These are phyloP conservation scores for Beaufortia kweichowensis DNA, from an alignment of 2,113 vertebrate genomes.

Conservation along the genomic window DNA sequence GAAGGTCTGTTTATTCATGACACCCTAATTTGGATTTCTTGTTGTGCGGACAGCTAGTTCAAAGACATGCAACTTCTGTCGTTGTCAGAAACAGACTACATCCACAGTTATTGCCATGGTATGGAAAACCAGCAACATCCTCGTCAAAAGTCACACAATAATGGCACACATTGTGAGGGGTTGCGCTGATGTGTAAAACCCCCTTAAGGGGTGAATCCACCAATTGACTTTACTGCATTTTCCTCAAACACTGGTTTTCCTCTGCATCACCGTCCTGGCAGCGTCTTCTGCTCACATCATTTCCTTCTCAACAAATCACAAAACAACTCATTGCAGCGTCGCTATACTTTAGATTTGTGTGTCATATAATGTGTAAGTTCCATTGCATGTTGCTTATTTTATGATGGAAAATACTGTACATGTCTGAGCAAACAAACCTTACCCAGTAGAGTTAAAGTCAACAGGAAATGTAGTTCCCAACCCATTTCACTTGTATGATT, in stretches of 20 bases:
- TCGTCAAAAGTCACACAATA: background rate
- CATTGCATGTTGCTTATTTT: constrained; percentile 1
- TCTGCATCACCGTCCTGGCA: constrained; percentile 38
- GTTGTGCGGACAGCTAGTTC: no score
- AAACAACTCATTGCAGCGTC: constrained; percentile 41
- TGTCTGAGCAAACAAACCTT: background rate
- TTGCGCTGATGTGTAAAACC: background rate
- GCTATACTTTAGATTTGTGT: background rate
- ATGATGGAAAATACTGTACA: constrained; percentile 1
- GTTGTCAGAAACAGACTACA: no score
- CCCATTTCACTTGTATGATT: no score
- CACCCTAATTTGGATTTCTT: no score
- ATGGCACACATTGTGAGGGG: background rate
- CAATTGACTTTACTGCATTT: background rate
- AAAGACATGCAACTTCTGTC: no score
- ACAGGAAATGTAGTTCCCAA: background rate
- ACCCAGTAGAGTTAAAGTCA: constrained; percentile 18
- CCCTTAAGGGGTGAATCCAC: constrained; percentile 16
- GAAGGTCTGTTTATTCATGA: no score
- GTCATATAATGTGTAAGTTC: background rate
- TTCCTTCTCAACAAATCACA: constrained; percentile 18
- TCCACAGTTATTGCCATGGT: background rate
- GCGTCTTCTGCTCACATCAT: constrained; percentile 14
- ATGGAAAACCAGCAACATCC: background rate
- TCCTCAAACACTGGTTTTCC: constrained; percentile 36